These are phyloP conservation scores for Bubo bubo DNA, from an alignment of 2,113 vertebrate genomes.

Conservation along the genomic window DNA sequence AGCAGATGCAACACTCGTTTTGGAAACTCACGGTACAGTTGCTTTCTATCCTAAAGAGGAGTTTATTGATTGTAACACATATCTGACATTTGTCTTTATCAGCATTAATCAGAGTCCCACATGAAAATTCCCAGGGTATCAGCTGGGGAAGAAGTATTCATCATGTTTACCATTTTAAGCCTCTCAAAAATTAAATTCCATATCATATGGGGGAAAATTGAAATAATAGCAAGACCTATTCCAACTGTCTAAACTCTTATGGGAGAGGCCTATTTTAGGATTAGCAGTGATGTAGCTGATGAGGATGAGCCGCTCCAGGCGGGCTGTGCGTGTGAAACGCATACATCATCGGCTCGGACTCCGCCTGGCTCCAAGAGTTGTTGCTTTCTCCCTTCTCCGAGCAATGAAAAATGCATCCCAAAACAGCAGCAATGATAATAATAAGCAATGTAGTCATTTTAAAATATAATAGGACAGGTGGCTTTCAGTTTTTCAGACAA, in stretches of 20 bases:
- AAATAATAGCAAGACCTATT: not conserved
- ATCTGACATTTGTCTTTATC: not conserved
- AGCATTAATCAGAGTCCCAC: conserved; percentile 29
- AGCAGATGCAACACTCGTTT: not conserved
- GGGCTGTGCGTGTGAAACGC: not conserved
- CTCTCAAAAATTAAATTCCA: conserved; percentile 16
- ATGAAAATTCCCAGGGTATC: conserved; percentile 17
- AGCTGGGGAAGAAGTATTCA: not conserved
- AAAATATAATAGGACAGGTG: conserved; percentile 3
- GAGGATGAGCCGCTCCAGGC: not conserved
- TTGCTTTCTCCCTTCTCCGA: not conserved
- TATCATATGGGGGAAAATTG: not conserved
- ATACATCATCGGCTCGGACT: not conserved
- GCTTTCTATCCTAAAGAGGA: conserved; percentile 37
- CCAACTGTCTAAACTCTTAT: no score
- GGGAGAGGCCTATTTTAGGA: not conserved
- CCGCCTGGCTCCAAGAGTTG: not conserved
- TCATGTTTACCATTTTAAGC: conserved; percentile 25
- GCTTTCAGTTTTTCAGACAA: conserved; percentile 17
- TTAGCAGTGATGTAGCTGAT: not conserved
- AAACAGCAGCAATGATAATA: not conserved
- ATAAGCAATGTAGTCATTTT: not conserved
- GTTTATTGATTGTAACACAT: conserved; percentile 16
- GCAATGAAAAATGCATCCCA: not conserved
- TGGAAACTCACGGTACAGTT: not conserved